Conservation (phyloP, 2,888 invertebrate genomes). For the Apeira syringaria region DNA sequence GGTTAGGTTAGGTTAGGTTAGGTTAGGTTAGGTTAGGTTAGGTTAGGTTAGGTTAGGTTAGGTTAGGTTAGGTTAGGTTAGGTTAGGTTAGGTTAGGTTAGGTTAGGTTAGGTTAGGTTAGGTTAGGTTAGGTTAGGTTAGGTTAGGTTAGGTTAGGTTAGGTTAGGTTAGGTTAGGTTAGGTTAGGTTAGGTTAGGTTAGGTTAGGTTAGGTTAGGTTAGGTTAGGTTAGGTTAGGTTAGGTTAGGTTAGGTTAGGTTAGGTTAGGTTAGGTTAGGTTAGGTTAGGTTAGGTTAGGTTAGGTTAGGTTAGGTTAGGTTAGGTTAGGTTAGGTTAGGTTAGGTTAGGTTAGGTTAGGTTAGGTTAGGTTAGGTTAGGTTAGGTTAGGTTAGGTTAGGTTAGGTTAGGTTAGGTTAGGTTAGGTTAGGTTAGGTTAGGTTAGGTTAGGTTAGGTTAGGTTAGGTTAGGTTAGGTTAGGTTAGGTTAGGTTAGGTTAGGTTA, state of each 20-base stretch:
- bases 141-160: constrained; percentile 4
- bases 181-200: constrained; percentile 4
- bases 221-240: constrained; percentile 4
- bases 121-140: constrained; percentile 4
- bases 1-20: constrained; percentile 2
- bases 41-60: constrained; percentile 4
- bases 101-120: constrained; percentile 4
- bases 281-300: constrained; percentile 4
- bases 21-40: constrained; percentile 4
- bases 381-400: constrained; percentile 4
- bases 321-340: constrained; percentile 4
- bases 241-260: constrained; percentile 4
- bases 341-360: constrained; percentile 4
- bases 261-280: constrained; percentile 4
- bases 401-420: constrained; percentile 4
- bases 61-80: constrained; percentile 4
- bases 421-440: constrained; percentile 4
- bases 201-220: constrained; percentile 4
- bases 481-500: constrained; percentile 2
- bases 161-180: constrained; percentile 4
- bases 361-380: constrained; percentile 4
- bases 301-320: constrained; percentile 4
- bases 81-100: constrained; percentile 4
- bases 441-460: constrained; percentile 4
- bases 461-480: constrained; percentile 4